phyloP scores from a whole-genome alignment of 2,888 invertebrate species.

The Hemaris fuciformis region DNA sequence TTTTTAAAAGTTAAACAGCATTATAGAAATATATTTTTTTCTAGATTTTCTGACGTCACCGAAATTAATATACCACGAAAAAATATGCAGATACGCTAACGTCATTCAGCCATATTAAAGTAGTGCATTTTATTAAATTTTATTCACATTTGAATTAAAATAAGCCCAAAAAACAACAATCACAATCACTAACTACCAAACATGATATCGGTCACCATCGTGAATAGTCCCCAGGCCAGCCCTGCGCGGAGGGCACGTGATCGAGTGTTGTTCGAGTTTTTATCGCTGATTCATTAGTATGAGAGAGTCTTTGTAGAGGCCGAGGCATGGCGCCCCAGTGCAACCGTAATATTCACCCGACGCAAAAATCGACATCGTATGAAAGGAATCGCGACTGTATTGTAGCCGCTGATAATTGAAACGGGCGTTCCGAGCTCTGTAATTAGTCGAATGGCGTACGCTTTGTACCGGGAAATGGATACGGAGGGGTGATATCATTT shows the following conservation, averaged over 20 bases:
- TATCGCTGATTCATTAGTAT: constrained; percentile 79
- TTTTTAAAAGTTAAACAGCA: too few relatives aligned
- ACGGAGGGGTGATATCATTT: background rate
- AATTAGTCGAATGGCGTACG: constrained; percentile 21
- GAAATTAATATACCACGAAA: too few relatives aligned
- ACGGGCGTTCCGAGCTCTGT: constrained; percentile 18
- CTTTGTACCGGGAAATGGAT: constrained; percentile 7
- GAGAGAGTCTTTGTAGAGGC: constrained; percentile 74
- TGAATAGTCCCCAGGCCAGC: constrained; percentile 35
- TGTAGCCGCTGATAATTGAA: constrained; percentile 43
- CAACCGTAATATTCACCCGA: constrained; percentile 53
- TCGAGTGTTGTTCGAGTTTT: constrained; percentile 76
- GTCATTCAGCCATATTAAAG: too few relatives aligned
- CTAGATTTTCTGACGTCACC: too few relatives aligned
- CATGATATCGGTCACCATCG: too few relatives aligned
- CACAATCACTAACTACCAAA: too few relatives aligned
- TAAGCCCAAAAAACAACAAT: background rate
- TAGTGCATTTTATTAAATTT: too few relatives aligned
- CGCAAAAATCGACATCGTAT: constrained; percentile 66
- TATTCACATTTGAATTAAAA: too few relatives aligned
- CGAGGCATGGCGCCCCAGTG: constrained; percentile 41
- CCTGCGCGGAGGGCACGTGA: constrained; percentile 62
- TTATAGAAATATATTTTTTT: too few relatives aligned
- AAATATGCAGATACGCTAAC: too few relatives aligned
- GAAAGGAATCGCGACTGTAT: constrained; percentile 47